phyloP scores from a whole-genome alignment of 2,113 vertebrate genomes.

The Tinamus guttatus region DNA sequence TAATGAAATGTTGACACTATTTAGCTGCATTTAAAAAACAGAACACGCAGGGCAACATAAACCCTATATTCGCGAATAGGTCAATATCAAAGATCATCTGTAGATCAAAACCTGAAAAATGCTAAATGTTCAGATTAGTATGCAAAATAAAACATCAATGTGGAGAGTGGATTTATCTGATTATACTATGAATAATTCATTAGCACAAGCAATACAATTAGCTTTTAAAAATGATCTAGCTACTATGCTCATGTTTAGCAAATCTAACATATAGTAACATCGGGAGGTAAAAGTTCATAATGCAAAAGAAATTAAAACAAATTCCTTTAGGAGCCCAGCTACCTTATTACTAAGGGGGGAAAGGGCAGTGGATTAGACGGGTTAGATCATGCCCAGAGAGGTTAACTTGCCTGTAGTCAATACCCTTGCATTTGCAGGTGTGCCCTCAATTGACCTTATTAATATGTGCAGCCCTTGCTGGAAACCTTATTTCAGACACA shows the following conservation, averaged over 20 bases:
- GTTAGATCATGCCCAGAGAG: conserved; percentile 32
- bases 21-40: conserved; percentile 8
- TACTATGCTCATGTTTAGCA: conserved; percentile 52
- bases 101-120: conserved; percentile 77
- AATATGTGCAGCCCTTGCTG: conserved; percentile 30
- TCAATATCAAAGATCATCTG: conserved; percentile 67
- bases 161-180: conserved; percentile 72
- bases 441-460: conserved; percentile 64
- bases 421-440: conserved; percentile 68
- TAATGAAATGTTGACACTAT: conserved; percentile 41
- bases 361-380: conserved; percentile 28
- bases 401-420: conserved; percentile 62
- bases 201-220: conserved; percentile 75
- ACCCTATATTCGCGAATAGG: conserved; percentile 20
- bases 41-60: conserved; percentile 42
- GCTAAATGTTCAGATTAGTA: conserved; percentile 69
- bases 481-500: conserved; percentile 21
- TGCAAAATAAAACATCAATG: conserved; percentile 74
- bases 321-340: conserved; percentile 24
- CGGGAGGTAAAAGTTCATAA: conserved; percentile 47
- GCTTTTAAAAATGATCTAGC: conserved; percentile 59
- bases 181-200: conserved; percentile 78
- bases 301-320: conserved; percentile 56
- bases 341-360: conserved; percentile 14
- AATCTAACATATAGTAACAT: conserved; percentile 47